Evolutionary conservation across 2,888 invertebrate genomes (phyloP), one percentile per base, ranked within the genome.

Genomic region (Leptopterna dolabrata): DNA sequence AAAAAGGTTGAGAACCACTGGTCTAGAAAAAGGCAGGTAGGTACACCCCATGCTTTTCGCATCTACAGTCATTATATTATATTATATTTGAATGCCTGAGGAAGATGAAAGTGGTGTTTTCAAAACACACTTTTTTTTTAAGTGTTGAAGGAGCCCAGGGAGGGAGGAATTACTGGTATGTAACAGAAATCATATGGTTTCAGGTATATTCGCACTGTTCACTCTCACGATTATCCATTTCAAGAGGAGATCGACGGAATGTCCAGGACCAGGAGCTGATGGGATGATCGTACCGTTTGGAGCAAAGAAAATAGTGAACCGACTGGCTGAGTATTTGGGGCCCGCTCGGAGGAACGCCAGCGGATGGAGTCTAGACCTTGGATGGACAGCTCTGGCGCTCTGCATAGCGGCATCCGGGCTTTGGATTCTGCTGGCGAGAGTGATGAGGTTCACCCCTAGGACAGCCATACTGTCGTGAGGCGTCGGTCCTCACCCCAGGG

Each of bases 191-290:
- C n/a, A n/a, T 9, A 55, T 63, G 4, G 45, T 84, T 86, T 27
- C 55, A 97, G 97, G 97, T 51, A 94, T 97, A 0, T 98, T 98
- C 92, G 97, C 97, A 30, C 94, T 97, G 90, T 98, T 98, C 93
- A 97, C 97, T 0, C 93, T 98, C 88, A 95, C 97, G 93, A 98
- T 98, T 91, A 97, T 98, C 91, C 97, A 98, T 92, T 97, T 96
- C 92, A 98, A 98, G 92, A 94, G 97, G 41, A 81, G 87, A 41
- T 88, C 87, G 45, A 81, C 88, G 24, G 89, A 89, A 76, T 89
- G 90, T 41, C 71, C 87, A 63, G 84, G 88, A n/a, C 87, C 89
- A 90, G 92, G 91, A 81, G 90, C 89, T 19, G 90, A 90, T 70
- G 91, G 91, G 9, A 90, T 90, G 27, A 45, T 89, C 63, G 81